Conservation (phyloP, 2,797 vertebrate genomes). For the Sebastes minor region DNA sequence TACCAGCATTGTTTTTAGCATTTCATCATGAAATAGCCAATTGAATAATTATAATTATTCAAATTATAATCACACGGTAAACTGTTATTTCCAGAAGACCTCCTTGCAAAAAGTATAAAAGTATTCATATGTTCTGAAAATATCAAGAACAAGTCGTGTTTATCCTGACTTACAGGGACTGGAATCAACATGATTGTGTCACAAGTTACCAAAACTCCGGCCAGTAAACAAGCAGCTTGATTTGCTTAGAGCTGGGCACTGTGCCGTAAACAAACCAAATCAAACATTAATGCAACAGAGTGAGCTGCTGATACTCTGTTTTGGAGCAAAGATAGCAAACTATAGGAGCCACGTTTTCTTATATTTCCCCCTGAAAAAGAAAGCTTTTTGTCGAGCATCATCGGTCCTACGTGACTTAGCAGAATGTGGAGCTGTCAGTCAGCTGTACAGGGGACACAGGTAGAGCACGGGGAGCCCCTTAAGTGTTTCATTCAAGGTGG, state of each 20-base stretch:
- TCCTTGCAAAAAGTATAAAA: no score
- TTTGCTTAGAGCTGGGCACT: slow-evolving; percentile 21
- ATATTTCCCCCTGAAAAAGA: not conserved
- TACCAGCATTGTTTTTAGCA: no score
- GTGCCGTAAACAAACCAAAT: not conserved
- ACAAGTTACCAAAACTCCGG: not conserved
- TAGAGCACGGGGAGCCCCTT: slow-evolving; percentile 49
- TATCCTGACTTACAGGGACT: no score
- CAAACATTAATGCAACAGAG: not conserved
- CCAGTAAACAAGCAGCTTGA: slow-evolving; percentile 35
- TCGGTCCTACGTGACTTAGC: slow-evolving; percentile 28
- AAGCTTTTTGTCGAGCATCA: not conserved
- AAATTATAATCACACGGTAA: no score
- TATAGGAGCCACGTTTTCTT: not conserved
- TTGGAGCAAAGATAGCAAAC: slow-evolving; percentile 2
- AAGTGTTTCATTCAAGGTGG: slow-evolving; percentile 63
- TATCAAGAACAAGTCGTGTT: no score
- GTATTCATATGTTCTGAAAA: no score
- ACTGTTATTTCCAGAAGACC: no score
- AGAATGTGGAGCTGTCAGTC: slow-evolving; percentile 60
- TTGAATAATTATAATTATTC: no score
- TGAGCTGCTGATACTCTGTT: not conserved
- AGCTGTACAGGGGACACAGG: slow-evolving; percentile 40
- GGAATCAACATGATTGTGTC: not conserved
- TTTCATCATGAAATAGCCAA: no score